Percentiles rank a stretch among this genome's conserved stretches.
phyloP scores from a whole-genome alignment of 2,888 invertebrate genomes.

The Pterobdella sp. region DNA sequence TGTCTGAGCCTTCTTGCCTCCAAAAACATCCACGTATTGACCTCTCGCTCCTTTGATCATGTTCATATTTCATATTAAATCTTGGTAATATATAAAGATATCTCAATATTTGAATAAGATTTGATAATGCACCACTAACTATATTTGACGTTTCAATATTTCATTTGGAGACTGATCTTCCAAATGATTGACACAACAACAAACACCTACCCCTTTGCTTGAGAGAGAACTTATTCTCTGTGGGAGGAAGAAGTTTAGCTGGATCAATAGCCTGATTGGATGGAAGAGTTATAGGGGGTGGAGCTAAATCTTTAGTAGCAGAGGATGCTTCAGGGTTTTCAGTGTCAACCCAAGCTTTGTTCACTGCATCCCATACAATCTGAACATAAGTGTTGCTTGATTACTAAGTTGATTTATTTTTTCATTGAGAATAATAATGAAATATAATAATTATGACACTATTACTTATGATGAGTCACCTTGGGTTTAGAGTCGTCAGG shows the following conservation, averaged over 20 bases:
- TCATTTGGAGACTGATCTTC: too few species aligned
- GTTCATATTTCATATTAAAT: too few species aligned
- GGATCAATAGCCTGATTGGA: neutral
- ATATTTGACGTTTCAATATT: too few species aligned
- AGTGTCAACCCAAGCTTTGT: constrained; percentile 76
- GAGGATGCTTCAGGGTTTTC: constrained; percentile 62
- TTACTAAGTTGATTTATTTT: neutral
- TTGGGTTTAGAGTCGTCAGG: constrained; percentile 88
- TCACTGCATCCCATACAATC: constrained; percentile 88
- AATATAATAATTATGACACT: neutral
- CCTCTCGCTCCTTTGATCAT: constrained; percentile 73
- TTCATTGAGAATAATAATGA: neutral
- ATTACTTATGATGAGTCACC: constrained; percentile 52
- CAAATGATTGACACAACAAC: constrained; percentile 39
- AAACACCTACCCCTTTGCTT: constrained; percentile 45
- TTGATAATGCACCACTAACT: too few species aligned
- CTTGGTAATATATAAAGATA: too few species aligned
- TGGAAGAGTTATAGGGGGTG: constrained; percentile 40
- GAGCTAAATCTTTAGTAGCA: constrained; percentile 41
- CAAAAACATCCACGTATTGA: constrained; percentile 82
- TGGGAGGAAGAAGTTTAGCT: constrained; percentile 42
- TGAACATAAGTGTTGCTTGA: constrained; percentile 46
- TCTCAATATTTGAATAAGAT: too few species aligned
- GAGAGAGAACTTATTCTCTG: constrained; percentile 45
- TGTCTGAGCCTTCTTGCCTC: constrained; percentile 56